These are phyloP conservation scores for Cuniculus paca DNA, from an alignment of 2,797 vertebrate species.

Conservation along the genomic window DNA sequence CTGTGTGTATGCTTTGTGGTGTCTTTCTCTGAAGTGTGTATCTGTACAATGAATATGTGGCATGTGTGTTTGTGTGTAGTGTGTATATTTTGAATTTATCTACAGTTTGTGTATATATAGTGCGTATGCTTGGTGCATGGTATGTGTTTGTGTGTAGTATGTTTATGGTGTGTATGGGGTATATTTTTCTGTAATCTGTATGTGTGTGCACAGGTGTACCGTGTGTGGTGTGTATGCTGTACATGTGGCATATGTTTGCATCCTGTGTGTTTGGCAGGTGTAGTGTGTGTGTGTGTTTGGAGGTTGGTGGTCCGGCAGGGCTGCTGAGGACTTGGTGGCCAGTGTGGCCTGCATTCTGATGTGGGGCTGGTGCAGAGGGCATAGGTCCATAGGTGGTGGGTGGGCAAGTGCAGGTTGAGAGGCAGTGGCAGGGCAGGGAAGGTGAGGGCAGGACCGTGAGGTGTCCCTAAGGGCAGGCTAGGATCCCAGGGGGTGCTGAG, in stretches of 20 bases:
- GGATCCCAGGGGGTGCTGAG: neutral
- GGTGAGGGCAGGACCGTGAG: neutral
- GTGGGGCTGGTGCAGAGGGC: neutral
- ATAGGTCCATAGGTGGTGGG: too few relatives aligned
- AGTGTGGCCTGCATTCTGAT: neutral
- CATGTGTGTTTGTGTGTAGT: neutral
- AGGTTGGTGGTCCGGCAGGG: neutral
- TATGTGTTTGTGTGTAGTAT: neutral
- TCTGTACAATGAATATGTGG: neutral
- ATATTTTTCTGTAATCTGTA: neutral
- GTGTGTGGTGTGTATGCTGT: neutral
- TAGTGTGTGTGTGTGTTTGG: neutral
- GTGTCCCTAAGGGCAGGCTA: neutral
- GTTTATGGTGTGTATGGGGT: neutral
- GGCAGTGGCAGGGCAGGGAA: neutral
- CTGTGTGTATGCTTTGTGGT: neutral
- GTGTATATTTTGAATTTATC: neutral
- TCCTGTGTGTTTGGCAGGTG: neutral
- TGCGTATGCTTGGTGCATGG: neutral
- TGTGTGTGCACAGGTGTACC: neutral
- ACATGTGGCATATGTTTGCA: neutral
- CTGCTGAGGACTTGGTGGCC: neutral
- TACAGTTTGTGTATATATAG: neutral
- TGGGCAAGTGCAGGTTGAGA: rapidly evolving
- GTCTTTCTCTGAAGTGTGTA: neutral